Evolutionary conservation across 2,797 vertebrate species (phyloP).

Genomic region (Leptoclinus maculatus): DNA sequence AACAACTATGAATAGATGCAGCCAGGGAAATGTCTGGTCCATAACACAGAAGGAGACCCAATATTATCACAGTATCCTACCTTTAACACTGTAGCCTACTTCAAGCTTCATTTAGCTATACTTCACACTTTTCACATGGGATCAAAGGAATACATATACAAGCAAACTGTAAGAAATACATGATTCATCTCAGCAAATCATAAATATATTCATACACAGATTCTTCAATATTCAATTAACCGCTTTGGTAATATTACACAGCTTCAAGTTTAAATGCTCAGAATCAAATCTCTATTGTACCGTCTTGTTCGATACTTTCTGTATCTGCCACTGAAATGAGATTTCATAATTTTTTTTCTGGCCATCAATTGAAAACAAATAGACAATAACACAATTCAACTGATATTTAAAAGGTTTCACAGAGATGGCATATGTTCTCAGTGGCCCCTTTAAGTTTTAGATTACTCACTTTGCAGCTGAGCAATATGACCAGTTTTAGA

Average conservation of each 20-base stretch:
- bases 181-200: not conserved
- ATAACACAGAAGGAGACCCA: not conserved
- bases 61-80: not conserved
- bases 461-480: constrained; percentile 26
- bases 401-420: not conserved
- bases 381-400: not conserved
- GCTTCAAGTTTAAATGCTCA: not conserved
- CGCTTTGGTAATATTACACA: not conserved
- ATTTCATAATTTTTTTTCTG: not conserved
- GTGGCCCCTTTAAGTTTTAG: constrained; percentile 5
- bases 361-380: not conserved
- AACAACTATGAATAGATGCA: constrained; percentile 7
- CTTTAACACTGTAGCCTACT: not conserved
- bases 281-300: not conserved
- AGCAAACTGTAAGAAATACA: not conserved
- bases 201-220: not conserved
- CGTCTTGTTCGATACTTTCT: not conserved
- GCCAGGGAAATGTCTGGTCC: not conserved
- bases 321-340: not conserved
- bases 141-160: not conserved
- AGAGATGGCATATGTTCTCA: constrained; percentile 3
- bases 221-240: not conserved
- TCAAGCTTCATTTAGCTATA: not conserved
- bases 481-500: constrained; percentile 22
- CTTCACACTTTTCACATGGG: not conserved